These are phyloP conservation scores for Myripristis jacobus DNA, from an alignment of 2,797 vertebrate species.

Conservation along the genomic window DNA sequence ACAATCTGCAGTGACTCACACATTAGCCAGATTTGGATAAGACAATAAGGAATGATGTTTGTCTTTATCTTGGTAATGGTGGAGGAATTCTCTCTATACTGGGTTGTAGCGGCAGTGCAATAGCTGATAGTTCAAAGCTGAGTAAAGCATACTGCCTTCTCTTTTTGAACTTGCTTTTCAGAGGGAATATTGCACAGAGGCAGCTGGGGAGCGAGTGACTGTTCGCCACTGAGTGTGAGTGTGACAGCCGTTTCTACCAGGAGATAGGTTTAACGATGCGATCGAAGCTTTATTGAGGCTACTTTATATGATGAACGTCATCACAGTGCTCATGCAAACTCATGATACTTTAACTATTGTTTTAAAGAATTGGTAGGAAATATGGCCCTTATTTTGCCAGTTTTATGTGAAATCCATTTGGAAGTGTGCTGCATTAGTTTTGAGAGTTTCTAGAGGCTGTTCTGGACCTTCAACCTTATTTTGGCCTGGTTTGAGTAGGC, in stretches of 20 bases:
- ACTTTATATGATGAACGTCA: constrained; percentile 32
- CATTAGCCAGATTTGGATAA: constrained; percentile 38
- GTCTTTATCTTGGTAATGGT: constrained; percentile 46
- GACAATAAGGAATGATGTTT: constrained; percentile 42
- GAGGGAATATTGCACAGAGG: constrained; percentile 68
- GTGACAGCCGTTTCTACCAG: constrained; percentile 52
- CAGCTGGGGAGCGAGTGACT: constrained; percentile 63
- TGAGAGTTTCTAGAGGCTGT: constrained; percentile 22
- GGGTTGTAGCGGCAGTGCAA: constrained; percentile 35
- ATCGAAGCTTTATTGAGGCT: constrained; percentile 53
- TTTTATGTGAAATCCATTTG: constrained; percentile 20
- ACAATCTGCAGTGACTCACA: constrained; percentile 49
- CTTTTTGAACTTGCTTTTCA: constrained; percentile 76
- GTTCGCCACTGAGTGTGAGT: constrained; percentile 47
- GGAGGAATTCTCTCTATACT: constrained; percentile 45
- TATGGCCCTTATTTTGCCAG: constrained; percentile 9
- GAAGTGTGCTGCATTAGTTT: constrained; percentile 35
- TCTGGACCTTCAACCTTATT: constrained; percentile 49
- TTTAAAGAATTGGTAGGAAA: constrained; percentile 32
- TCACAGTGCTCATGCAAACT: constrained; percentile 4
- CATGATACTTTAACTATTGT: constrained; percentile 27
- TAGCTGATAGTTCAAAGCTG: constrained; percentile 66
- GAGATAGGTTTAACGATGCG: constrained; percentile 71
- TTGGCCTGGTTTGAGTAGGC: constrained; percentile 54
- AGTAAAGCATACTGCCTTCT: constrained; percentile 60